Base-by-base conservation (phyloP, 2,113 vertebrate genomes). In the Acanthisitta chloris region DNA sequence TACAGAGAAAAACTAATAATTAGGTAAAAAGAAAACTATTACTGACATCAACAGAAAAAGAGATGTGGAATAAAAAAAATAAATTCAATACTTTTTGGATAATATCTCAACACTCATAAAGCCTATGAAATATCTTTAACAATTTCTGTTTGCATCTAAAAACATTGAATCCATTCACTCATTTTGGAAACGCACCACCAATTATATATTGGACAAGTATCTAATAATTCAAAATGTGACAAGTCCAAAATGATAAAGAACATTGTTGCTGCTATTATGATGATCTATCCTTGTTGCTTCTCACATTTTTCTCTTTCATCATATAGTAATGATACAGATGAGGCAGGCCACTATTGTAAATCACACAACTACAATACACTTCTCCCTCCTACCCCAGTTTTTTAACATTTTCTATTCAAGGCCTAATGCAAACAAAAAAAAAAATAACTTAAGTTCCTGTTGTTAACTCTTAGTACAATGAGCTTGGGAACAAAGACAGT, bases 281-380 rank as follows among this genome's bases (percentile, higher is more conserved):
- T 87, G 78, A 95, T 85, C 58, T 80, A 46, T 81, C 88, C 82
- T 64, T 86, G 38, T n/a, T 81, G 43, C 43, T 93, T 92, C 69
- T 86, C 76, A 81, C 36, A 88, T 67, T 94, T 94, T 93, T 91
- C 83, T 88, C 64, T 90, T 95, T 88, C 52, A 90, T 94, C 80
- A 49, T 34, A 38, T 33, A 78, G 33, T 13, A n/a, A 88, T 74
- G 71, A 81, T 51, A 94, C 31, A 81, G 90, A 81, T 61, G 29
- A 92, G 74, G 81, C 51, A 52, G 25, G 21, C 17, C 55, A 78
- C 34, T 33, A 40, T 7, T 67, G n/a, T 93, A 96, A 92, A 95
- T 81, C 81, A 90, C 40, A 91, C 31, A 38, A 26, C 25, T 79
- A 77, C 29, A 70, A 57, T 86, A 70, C 2, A 38, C 13, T 38